Evolutionary conservation across 2,113 vertebrate species (phyloP), one percentile per base, ranked within the genome.

Genomic region (Saimiri boliviensis): DNA sequence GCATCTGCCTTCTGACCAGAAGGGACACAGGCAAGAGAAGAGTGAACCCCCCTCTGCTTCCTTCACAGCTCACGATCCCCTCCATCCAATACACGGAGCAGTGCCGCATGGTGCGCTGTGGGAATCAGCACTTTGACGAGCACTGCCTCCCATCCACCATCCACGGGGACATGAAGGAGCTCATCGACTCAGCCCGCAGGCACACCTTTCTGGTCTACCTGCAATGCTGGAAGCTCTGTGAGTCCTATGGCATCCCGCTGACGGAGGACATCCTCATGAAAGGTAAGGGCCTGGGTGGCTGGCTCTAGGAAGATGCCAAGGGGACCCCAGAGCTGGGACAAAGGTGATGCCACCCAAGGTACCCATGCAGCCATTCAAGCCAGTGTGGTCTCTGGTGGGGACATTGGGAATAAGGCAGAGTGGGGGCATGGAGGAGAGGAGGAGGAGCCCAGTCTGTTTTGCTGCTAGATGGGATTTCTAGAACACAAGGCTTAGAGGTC

Each of bases 131-230:
- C 8, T 52, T 97, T 2, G 98, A 98, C 1, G 63, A 80, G 9
- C 97, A 98, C 81, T 97, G 96, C 82, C 56, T 97, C 8, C 98
- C 97, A 0, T 97, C 97, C 86, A 98, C 98, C 16, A 13, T 98
- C 14, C 2, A 1, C 0, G 97, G 97, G 3, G 97, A 98, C 52
- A 73, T 86, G 58, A 30, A 32, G 20, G 92, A 95, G 3, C 8
- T 97, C 20, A 11, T 97, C 6, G 71, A 97, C 19, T 0, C 0
- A 20, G 63, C 8, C 52, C 98, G 96, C 35, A 90, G 63, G 47
- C 37, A 97, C 30, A 27, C 0, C 56, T 97, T 98, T 54, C 96
- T 98, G 73, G 76, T 94, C 77, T 98, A 98, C 94, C 70, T 96
- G 86, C 70, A 95, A 54, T 98, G 98, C 90, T 40, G 94, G 91